Base-by-base conservation (phyloP, 2,797 vertebrate species). In the Scleropages formosus region DNA sequence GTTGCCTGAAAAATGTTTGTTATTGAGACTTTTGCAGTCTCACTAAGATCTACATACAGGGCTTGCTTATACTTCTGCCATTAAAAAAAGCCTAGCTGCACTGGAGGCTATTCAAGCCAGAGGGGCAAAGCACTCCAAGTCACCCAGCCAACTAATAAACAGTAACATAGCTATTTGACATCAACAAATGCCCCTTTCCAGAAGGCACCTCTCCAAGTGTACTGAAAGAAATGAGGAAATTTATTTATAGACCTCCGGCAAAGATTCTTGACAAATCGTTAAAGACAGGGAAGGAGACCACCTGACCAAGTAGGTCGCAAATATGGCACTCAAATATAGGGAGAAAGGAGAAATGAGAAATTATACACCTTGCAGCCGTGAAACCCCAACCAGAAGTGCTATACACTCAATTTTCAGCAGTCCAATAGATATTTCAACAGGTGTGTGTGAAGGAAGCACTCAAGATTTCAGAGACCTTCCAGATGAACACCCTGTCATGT, bases 191-290 rank as follows among this genome's bases (percentile, higher is more conserved):
- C 44, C 51, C 56, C 74, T 62, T 70, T 76, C 66, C 58, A 76
- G 74, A 51, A 8, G 65, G 58, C 58, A 59, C 26, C 16, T 15
- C 18, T 76, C 74, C 74, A 76, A 62, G 66, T 68, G 39, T 15
- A 27, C 66, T 70, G 58, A 70, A 62, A 70, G 74, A 75, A 68
- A 75, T 56, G 53, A 46, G 53, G 49, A 56, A 59, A 56, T 49
- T 75, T 88, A 89, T 88, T 89, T 85, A 84, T 89, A 89, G 81
- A 71, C 71, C 24, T 16, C 66, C 85, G 84, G 80, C 76, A 82
- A 80, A 78, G 82, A 85, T 84, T 86, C 77, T 77, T 83, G 85
- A 86, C 78, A 84, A 87, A 88, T 85, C 72, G 56, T 87, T 86
- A 85, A 83, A 86, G 81, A 84, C 75, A 49, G 71, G 64, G 77